Evolutionary conservation across 2,113 vertebrate genomes (phyloP).

Genomic region (Danio rerio): GRCz12tu NC_133184.1:49006501-49007000

Average conservation of each 20-base stretch:
- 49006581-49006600: too few relatives aligned
- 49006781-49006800: neutral
- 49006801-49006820: slow-evolving; percentile 14
- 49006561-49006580: too few relatives aligned
- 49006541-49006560: too few relatives aligned
- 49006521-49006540: too few relatives aligned
- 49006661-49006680: neutral
- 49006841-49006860: neutral
- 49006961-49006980: slow-evolving; percentile 37
- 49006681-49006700: neutral
- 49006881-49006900: slow-evolving; percentile 32
- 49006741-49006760: neutral
- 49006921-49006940: slow-evolving; percentile 43
- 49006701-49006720: neutral
- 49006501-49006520: too few relatives aligned
- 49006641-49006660: neutral
- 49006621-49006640: neutral
- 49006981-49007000: neutral
- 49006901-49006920: slow-evolving; percentile 30
- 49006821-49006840: neutral
- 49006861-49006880: neutral
- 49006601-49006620: neutral
- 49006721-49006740: neutral
- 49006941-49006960: slow-evolving; percentile 31
- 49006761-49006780: neutral